Conservation (phyloP, 2,888 invertebrate genomes). For the Hemaris fuciformis region DNA sequence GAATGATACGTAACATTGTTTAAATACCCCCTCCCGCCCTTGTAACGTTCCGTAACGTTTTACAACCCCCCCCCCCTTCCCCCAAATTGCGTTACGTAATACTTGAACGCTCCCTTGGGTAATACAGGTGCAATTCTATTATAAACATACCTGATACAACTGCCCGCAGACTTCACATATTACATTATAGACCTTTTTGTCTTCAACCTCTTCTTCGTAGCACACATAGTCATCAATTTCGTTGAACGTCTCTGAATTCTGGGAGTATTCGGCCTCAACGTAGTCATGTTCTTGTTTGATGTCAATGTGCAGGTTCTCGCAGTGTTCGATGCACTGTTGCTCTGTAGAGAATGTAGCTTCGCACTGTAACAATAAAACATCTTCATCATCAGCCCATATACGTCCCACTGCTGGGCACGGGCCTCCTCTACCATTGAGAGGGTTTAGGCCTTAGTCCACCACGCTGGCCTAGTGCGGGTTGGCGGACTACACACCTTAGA, state of each 20-base stretch:
- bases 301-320: constrained; percentile 32
- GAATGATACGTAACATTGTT: too few relatives aligned
- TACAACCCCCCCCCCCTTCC: too few relatives aligned
- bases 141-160: not conserved
- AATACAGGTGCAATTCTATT: too few relatives aligned
- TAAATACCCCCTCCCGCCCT: too few relatives aligned
- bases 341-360: constrained; percentile 30
- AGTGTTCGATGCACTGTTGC: constrained; percentile 36
- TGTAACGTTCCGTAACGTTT: too few relatives aligned
- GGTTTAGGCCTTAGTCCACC: too few relatives aligned
- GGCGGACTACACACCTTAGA: too few relatives aligned
- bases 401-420: not conserved
- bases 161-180: constrained; percentile 12
- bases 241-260: not conserved
- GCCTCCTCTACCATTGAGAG: not conserved
- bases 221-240: not conserved
- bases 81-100: too few relatives aligned
- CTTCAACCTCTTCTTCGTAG: constrained; percentile 7
- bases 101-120: too few relatives aligned
- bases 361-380: constrained; percentile 30
- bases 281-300: constrained; percentile 24
- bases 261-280: constrained; percentile 10
- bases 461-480: too few relatives aligned
- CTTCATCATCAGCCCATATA: too few relatives aligned
- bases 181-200: not conserved